phyloP scores from a whole-genome alignment of 2,888 invertebrate genomes.

The Brachypterus glaber region DNA sequence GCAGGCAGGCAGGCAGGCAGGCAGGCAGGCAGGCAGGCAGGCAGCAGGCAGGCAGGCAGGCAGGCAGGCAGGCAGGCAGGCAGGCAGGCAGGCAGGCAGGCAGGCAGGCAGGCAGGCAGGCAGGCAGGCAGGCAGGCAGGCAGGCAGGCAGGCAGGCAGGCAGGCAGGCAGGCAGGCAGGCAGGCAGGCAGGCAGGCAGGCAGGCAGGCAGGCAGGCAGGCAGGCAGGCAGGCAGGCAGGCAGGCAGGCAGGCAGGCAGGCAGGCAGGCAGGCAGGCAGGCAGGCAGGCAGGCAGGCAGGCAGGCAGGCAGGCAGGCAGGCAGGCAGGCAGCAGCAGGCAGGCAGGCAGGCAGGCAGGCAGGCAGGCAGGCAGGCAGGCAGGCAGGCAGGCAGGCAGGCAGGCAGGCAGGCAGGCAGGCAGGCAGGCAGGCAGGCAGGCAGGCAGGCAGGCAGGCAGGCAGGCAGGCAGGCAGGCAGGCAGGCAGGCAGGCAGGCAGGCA shows the following conservation, averaged over 20 bases:
- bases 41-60: no score
- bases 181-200: conserved; percentile 1
- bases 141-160: conserved; percentile 1
- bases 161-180: background rate
- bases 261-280: conserved; percentile 1
- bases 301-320: conserved; percentile 1
- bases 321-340: conserved; percentile 1
- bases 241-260: conserved; percentile 1
- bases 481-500: no score
- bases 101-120: conserved; percentile 1
- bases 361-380: conserved; percentile 1
- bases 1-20: no score
- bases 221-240: background rate
- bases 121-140: background rate
- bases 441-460: no score
- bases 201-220: background rate
- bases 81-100: background rate
- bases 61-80: no score
- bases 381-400: conserved; percentile 1
- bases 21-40: no score
- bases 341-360: conserved; percentile 1
- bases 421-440: no score
- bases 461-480: no score
- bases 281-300: conserved; percentile 1
- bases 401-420: no score